Evolutionary conservation across 1,140 invertebrate genomes (phyloP).

Genomic region (Drosophila bocqueti): DNA sequence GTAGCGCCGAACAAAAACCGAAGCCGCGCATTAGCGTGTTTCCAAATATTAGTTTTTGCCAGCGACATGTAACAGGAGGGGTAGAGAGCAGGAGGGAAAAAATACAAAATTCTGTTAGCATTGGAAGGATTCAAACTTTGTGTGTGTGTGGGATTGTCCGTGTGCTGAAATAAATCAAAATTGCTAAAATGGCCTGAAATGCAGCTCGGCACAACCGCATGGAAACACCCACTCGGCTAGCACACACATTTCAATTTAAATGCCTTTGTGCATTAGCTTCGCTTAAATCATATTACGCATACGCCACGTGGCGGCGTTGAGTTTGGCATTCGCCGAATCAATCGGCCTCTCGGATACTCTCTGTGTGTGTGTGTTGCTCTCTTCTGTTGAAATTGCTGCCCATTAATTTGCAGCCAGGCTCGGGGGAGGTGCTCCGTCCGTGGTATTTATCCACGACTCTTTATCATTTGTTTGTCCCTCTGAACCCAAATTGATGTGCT

Average conservation of each 20-base stretch:
- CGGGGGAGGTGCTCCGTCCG: background rate
- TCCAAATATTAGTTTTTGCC: slow-evolving; percentile 78
- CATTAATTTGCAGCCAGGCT: slow-evolving; percentile 63
- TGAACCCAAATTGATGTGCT: slow-evolving; percentile 19
- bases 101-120: slow-evolving; percentile 71
- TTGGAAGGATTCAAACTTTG: slow-evolving; percentile 45
- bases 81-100: slow-evolving; percentile 8
- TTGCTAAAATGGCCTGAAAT: slow-evolving; percentile 73
- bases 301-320: slow-evolving; percentile 56
- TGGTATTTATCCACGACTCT: slow-evolving; percentile 33
- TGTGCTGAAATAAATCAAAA: slow-evolving; percentile 73
- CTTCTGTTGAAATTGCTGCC: slow-evolving; percentile 67
- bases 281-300: slow-evolving; percentile 81
- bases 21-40: slow-evolving; percentile 63
- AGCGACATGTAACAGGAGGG: slow-evolving; percentile 52
- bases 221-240: slow-evolving; percentile 3
- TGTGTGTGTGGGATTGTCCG: slow-evolving; percentile 9
- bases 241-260: slow-evolving; percentile 75
- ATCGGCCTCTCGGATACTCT: slow-evolving; percentile 32
- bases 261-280: slow-evolving; percentile 79
- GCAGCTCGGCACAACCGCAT: slow-evolving; percentile 42
- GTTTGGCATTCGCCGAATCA: slow-evolving; percentile 50
- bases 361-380: background rate
- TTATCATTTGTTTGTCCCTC: slow-evolving; percentile 26
- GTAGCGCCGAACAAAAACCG: slow-evolving; percentile 47